phyloP scores from a whole-genome alignment of 1,140 invertebrate genomes.

The Papilio glaucus region DNA sequence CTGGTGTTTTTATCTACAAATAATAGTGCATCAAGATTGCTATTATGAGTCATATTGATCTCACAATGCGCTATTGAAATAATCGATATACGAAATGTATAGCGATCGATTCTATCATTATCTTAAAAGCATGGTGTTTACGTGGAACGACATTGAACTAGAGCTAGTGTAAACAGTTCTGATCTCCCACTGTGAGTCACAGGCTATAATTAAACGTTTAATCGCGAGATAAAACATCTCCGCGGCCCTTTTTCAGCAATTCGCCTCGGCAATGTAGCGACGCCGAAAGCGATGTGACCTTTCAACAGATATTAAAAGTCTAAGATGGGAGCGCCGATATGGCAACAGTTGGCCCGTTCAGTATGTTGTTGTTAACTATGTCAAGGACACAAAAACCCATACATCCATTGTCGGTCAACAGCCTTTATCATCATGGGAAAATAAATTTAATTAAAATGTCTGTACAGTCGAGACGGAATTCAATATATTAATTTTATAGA shows the following conservation, averaged over 20 bases:
- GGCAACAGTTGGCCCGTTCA: constrained; percentile 49
- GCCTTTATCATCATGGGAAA: constrained; percentile 69
- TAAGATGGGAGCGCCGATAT: constrained; percentile 55
- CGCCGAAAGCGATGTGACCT: constrained; percentile 31
- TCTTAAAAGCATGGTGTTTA: neutral
- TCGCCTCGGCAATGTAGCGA: constrained; percentile 12
- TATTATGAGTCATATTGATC: too few relatives aligned
- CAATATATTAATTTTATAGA: neutral
- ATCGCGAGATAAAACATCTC: constrained; percentile 21
- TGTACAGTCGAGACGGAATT: constrained; percentile 37
- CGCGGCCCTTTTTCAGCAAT: constrained; percentile 26
- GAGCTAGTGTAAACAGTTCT: constrained; percentile 24
- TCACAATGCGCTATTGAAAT: too few relatives aligned
- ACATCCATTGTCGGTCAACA: constrained; percentile 53
- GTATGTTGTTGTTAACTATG: constrained; percentile 55
- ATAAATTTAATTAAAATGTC: constrained; percentile 70
- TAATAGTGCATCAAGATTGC: too few relatives aligned
- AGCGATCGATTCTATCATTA: neutral
- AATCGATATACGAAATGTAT: too few relatives aligned
- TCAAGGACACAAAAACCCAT: constrained; percentile 62
- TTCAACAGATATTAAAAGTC: constrained; percentile 39
- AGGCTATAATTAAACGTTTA: constrained; percentile 18
- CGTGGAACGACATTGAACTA: constrained; percentile 23
- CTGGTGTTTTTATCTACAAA: too few relatives aligned
- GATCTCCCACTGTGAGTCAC: constrained; percentile 20